phyloP scores from a whole-genome alignment of 2,113 vertebrate genomes.

The Sapajus apella region DNA sequence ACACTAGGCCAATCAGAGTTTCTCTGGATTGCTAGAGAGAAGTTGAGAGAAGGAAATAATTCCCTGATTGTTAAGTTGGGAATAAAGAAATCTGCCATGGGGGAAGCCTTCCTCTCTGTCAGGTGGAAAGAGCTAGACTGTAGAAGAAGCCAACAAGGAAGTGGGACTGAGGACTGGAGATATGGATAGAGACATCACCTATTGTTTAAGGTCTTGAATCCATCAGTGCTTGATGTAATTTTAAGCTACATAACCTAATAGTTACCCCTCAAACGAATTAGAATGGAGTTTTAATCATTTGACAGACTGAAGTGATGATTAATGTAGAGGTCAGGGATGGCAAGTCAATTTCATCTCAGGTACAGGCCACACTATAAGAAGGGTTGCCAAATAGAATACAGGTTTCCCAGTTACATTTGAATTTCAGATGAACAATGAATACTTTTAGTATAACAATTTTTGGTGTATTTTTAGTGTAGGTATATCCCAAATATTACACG shows the following conservation, averaged over 20 bases:
- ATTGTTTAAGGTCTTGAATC: background rate
- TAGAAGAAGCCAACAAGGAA: background rate
- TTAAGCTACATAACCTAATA: background rate
- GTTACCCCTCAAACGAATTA: background rate
- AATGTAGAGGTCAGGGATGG: background rate
- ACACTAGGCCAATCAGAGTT: background rate
- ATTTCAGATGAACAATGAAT: slow-evolving; percentile 19
- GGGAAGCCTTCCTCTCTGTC: background rate
- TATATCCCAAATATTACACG: background rate
- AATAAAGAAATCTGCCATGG: background rate
- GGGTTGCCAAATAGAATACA: background rate
- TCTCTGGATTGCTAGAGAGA: background rate
- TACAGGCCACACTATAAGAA: background rate
- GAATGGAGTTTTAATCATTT: slow-evolving; percentile 19
- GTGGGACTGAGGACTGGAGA: background rate
- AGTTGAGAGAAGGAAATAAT: background rate
- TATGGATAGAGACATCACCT: background rate
- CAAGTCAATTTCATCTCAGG: background rate
- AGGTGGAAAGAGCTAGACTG: background rate
- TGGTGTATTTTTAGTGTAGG: background rate
- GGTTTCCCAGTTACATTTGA: background rate
- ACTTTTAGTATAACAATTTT: slow-evolving; percentile 18
- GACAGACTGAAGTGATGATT: background rate
- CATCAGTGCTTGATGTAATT: background rate
- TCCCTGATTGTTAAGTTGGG: background rate